Conservation (phyloP, 2,113 vertebrate genomes). For the Bufo bufo region DNA sequence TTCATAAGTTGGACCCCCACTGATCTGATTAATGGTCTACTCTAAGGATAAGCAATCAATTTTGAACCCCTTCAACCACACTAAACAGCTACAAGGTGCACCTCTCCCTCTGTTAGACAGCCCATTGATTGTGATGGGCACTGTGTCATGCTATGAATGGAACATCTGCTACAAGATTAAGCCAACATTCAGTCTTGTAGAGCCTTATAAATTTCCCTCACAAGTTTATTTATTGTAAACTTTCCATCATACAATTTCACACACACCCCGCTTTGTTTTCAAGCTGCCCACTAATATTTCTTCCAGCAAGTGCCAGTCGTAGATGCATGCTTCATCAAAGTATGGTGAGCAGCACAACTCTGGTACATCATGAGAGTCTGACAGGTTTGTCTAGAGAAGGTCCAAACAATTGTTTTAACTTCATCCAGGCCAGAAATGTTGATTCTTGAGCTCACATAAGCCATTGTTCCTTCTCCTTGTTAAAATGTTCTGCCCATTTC, state of each 20-base stretch:
- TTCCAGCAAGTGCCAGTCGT: background rate
- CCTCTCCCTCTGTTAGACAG: background rate
- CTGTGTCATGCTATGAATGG: background rate
- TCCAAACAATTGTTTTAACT: background rate
- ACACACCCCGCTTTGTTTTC: background rate
- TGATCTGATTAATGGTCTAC: background rate
- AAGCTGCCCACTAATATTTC: background rate
- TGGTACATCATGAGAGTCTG: background rate
- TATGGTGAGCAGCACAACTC: background rate
- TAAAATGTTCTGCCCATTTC: conserved; percentile 87
- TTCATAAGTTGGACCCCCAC: background rate
- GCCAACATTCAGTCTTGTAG: background rate
- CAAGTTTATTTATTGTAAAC: background rate
- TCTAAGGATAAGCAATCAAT: too few relatives aligned
- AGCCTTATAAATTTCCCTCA: background rate
- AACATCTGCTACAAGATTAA: background rate
- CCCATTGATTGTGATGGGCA: background rate
- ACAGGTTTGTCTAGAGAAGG: background rate
- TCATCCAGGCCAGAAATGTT: background rate
- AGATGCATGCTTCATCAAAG: background rate
- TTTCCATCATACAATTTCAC: background rate
- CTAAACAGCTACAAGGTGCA: background rate
- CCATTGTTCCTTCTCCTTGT: conserved; percentile 90
- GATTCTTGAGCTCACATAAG: conserved; percentile 74
- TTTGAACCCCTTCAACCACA: background rate